phyloP scores from a whole-genome alignment of 2,888 invertebrate species.

The Platycheirus albimanus region DNA sequence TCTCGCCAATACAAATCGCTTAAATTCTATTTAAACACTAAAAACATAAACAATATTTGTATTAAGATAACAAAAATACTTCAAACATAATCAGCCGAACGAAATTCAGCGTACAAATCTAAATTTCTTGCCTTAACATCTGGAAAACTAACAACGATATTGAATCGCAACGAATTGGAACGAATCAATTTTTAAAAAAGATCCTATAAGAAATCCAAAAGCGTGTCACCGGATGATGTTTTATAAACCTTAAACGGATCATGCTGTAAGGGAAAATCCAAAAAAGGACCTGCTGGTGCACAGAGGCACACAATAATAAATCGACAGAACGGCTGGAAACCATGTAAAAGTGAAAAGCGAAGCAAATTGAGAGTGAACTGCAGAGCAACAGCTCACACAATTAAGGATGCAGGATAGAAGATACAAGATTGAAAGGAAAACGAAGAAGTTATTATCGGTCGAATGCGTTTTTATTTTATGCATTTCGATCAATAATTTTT shows the following conservation, averaged over 20 bases:
- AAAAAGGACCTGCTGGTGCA: conserved; percentile 27
- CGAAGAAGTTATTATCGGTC: conserved; percentile 62
- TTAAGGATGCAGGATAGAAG: conserved; percentile 46
- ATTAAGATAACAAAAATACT: conserved; percentile 21
- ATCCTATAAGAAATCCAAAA: conserved; percentile 51
- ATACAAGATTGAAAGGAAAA: no score
- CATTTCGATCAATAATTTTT: conserved; percentile 21
- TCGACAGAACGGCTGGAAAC: conserved; percentile 57
- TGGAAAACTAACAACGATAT: conserved; percentile 69
- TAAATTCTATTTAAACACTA: conserved; percentile 13
- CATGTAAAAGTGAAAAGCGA: conserved; percentile 59
- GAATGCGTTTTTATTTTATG: conserved; percentile 49
- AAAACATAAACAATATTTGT: conserved; percentile 52
- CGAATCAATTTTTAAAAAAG: conserved; percentile 68
- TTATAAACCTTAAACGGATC: conserved; percentile 27
- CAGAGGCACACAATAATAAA: conserved; percentile 55
- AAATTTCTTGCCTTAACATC: conserved; percentile 75
- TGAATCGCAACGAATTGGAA: conserved; percentile 73
- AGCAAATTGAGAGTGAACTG: conserved; percentile 55
- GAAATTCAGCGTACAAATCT: conserved; percentile 72
- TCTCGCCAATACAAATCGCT: conserved; percentile 12
- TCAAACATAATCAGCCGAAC: conserved; percentile 34
- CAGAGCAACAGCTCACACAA: not conserved
- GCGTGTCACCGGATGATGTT: conserved; percentile 69
- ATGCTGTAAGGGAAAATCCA: conserved; percentile 32